Evolutionary conservation across 2,888 invertebrate genomes (phyloP).

Genomic region (Abscondita cerata): DNA sequence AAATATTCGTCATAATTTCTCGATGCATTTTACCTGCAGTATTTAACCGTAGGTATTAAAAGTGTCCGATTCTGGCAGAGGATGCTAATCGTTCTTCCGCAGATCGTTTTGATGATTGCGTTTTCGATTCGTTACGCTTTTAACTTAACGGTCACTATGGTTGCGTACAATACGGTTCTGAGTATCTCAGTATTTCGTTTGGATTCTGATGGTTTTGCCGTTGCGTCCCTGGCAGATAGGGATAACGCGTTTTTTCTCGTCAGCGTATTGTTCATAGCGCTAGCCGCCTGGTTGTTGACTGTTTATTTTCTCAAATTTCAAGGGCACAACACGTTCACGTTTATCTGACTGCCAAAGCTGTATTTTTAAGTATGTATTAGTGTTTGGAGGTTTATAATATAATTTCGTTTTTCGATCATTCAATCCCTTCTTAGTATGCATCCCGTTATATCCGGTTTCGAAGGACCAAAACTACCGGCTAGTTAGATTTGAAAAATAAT

Average conservation of each 20-base stretch:
- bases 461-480: no score
- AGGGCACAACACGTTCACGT: slow-evolving; percentile 80
- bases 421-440: no score
- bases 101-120: slow-evolving; percentile 70
- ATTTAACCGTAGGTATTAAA: slow-evolving; percentile 71
- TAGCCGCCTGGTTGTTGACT: slow-evolving; percentile 86
- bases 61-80: slow-evolving; percentile 67
- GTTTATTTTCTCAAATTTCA: slow-evolving; percentile 94
- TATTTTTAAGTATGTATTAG: no score
- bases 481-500: no score
- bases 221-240: slow-evolving; percentile 75
- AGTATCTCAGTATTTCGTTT: slow-evolving; percentile 98
- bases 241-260: slow-evolving; percentile 62
- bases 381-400: no score
- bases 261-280: slow-evolving; percentile 72
- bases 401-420: no score
- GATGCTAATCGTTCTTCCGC: slow-evolving; percentile 69
- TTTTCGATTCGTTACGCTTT: slow-evolving; percentile 73
- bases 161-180: slow-evolving; percentile 93
- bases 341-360: no score
- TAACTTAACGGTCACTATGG: slow-evolving; percentile 84
- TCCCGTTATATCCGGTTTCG: no score
- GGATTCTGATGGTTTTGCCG: slow-evolving; percentile 92
- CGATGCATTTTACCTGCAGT: slow-evolving; percentile 90
- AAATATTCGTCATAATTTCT: slow-evolving; percentile 96